phyloP scores from a whole-genome alignment of 2,888 invertebrate species.

The Vesta saturnalis region DNA sequence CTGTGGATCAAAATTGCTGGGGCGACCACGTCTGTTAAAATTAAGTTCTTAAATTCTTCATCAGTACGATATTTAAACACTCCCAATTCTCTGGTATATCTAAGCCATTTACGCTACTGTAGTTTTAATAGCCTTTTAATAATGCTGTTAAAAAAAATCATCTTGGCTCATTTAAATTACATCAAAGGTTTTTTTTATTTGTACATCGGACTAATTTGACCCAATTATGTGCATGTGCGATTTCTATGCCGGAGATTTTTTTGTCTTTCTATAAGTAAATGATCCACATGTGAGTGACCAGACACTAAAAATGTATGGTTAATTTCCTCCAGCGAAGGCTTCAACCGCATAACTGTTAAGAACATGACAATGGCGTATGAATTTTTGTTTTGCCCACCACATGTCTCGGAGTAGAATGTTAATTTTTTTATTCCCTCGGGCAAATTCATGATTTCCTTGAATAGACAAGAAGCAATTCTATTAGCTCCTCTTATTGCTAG shows the following conservation, averaged over 20 bases:
- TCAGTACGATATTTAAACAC: no score
- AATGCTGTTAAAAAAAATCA: not conserved
- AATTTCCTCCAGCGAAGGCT: slow-evolving; percentile 1
- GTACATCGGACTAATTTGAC: no score
- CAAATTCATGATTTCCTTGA: not conserved
- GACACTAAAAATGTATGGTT: slow-evolving; percentile 8
- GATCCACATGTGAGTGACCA: slow-evolving; percentile 7
- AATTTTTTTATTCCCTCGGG: not conserved
- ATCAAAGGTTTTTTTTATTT: not conserved
- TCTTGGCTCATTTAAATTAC: not conserved
- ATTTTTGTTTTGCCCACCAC: slow-evolving; percentile 1
- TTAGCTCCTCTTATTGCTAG: slow-evolving; percentile 12
- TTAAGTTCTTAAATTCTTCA: no score
- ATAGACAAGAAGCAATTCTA: slow-evolving; percentile 6
- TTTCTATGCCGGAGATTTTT: no score
- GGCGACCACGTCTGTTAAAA: no score
- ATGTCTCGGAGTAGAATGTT: slow-evolving; percentile 6
- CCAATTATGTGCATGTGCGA: not conserved
- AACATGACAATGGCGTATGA: not conserved
- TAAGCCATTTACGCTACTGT: no score
- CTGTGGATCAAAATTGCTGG: no score
- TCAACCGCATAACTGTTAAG: not conserved
- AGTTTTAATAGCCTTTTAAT: no score
- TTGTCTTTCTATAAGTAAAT: not conserved
- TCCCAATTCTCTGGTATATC: no score